Percentiles rank a stretch among this genome's conserved stretches.
Conservation (phyloP, 2,888 invertebrate genomes). For the Folsomia candida region DNA sequence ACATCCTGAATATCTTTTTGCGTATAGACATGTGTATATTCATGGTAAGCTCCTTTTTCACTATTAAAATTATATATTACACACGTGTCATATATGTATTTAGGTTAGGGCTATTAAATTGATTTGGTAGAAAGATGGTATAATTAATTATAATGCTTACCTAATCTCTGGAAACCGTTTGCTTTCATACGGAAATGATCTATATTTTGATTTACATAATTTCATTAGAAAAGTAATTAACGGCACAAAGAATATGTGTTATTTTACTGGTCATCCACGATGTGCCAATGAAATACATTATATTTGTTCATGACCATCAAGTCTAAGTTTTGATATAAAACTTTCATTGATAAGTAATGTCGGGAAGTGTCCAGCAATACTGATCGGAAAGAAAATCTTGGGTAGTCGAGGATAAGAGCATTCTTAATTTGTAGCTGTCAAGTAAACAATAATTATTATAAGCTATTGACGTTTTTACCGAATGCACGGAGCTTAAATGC, state of each 20-base stretch:
- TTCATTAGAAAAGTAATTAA: too few species aligned
- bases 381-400: constrained; percentile 77
- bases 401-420: constrained; percentile 70
- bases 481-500: too few species aligned
- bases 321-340: constrained; percentile 68
- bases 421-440: constrained; percentile 66
- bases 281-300: constrained; percentile 94
- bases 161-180: constrained; percentile 72
- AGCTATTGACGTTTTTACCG: too few species aligned
- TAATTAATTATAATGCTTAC: constrained; percentile 53
- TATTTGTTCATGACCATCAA: constrained; percentile 87
- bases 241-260: too few species aligned
- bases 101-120: not conserved
- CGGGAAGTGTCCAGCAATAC: constrained; percentile 81
- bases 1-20: constrained; percentile 64
- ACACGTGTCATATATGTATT: not conserved
- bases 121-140: not conserved
- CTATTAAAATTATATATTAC: constrained; percentile 53
- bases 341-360: constrained; percentile 71
- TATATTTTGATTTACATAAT: too few species aligned
- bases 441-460: not conserved
- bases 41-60: constrained; percentile 66
- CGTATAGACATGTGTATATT: constrained; percentile 64
- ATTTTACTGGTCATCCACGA: constrained; percentile 87
- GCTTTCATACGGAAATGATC: constrained; percentile 86